Evolutionary conservation across 2,797 vertebrate genomes (phyloP).

Genomic region (Silurus lanzhouensis): DNA sequence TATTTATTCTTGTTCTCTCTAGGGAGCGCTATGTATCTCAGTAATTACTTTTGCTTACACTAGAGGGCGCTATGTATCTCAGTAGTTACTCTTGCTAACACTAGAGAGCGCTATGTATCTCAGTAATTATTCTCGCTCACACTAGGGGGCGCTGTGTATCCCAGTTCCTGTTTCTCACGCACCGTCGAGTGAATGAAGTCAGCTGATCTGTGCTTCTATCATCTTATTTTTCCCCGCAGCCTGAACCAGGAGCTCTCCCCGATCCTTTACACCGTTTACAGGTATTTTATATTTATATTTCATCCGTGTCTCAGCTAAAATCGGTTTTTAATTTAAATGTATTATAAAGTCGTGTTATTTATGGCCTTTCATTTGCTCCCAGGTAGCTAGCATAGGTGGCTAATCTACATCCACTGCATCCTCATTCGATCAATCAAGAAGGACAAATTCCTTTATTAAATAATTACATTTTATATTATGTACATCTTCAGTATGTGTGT

Average conservation of each 20-base stretch:
- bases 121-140: background rate
- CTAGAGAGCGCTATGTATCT: background rate
- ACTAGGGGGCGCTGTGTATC: background rate
- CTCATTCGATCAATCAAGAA: background rate
- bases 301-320: background rate
- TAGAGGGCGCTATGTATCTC: background rate
- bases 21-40: background rate
- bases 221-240: slow-evolving; percentile 55
- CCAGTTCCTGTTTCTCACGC: background rate
- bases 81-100: background rate
- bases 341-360: background rate
- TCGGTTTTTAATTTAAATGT: background rate
- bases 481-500: background rate
- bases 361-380: slow-evolving; percentile 14
- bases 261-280: slow-evolving; percentile 53
- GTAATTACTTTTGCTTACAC: background rate
- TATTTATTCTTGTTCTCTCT: background rate
- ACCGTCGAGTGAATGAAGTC: slow-evolving; percentile 75
- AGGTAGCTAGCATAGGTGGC: background rate
- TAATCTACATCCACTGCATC: background rate
- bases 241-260: slow-evolving; percentile 45
- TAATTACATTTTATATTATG: background rate
- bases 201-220: slow-evolving; percentile 73
- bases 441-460: background rate
- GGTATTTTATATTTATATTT: slow-evolving; percentile 59